Percentiles rank a stretch among this genome's conserved stretches.
Evolutionary conservation across 2,797 vertebrate species (phyloP).

Genomic region (Melanotaenia trifasciata): DNA sequence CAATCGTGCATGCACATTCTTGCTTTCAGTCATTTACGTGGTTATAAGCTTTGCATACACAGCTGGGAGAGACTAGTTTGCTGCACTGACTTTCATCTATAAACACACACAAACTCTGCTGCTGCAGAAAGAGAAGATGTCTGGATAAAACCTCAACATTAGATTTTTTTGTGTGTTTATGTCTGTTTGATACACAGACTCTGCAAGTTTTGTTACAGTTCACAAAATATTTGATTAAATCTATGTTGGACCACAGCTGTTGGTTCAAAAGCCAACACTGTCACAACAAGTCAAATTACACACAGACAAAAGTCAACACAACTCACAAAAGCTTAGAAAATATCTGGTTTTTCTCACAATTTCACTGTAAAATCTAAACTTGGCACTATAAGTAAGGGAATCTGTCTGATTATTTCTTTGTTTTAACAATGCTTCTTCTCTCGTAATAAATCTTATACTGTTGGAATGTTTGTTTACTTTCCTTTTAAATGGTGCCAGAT

Average conservation of each 20-base stretch:
- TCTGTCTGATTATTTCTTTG: neutral
- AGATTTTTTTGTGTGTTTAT: too few species aligned
- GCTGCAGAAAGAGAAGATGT: too few species aligned
- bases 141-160: too few species aligned
- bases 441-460: neutral
- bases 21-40: neutral
- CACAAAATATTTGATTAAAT: neutral
- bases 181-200: neutral
- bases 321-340: neutral
- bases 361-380: neutral
- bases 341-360: neutral
- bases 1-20: neutral
- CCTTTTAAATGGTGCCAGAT: neutral
- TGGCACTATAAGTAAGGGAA: neutral
- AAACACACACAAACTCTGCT: neutral
- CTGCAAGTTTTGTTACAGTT: neutral
- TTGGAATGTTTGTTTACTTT: neutral
- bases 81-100: neutral
- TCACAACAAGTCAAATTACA: too few species aligned
- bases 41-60: neutral
- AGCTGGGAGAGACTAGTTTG: neutral
- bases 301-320: neutral
- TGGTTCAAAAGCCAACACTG: too few species aligned
- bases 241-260: neutral
- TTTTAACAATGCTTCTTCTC: neutral